Percentiles rank a stretch among this genome's conserved stretches.
Evolutionary conservation across 2,888 invertebrate genomes (phyloP).

Genomic region (Rotaria macrura): DNA sequence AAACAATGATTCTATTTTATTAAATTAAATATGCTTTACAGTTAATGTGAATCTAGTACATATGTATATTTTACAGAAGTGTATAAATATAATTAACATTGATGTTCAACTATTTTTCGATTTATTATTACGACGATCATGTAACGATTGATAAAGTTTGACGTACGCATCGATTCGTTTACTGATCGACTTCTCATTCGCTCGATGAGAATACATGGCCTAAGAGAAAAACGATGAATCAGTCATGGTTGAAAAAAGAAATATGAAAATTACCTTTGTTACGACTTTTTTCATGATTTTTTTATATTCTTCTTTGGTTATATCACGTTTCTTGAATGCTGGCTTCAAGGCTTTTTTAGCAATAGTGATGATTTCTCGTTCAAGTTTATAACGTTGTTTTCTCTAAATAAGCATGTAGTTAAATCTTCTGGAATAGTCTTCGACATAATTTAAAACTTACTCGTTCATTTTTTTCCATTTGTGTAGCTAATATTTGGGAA

Average conservation of each 20-base stretch:
- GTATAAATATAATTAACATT: too few species aligned
- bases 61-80: too few species aligned
- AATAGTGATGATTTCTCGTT: neutral
- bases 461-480: neutral
- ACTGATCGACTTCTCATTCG: neutral
- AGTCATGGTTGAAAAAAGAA: neutral
- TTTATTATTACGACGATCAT: neutral
- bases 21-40: too few species aligned
- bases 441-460: neutral
- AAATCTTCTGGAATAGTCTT: neutral
- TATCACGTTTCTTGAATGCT: neutral
- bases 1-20: too few species aligned
- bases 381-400: neutral
- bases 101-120: too few species aligned
- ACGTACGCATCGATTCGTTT: neutral
- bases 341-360: neutral
- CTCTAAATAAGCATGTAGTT: neutral
- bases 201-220: neutral
- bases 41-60: too few species aligned
- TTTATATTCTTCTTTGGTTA: neutral
- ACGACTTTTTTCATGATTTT: conserved; percentile 5
- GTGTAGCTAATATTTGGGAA: neutral
- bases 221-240: neutral
- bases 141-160: neutral
- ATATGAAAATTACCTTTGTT: neutral